Conservation (phyloP, 2,797 vertebrate species). For the Scarus forsteni region DNA sequence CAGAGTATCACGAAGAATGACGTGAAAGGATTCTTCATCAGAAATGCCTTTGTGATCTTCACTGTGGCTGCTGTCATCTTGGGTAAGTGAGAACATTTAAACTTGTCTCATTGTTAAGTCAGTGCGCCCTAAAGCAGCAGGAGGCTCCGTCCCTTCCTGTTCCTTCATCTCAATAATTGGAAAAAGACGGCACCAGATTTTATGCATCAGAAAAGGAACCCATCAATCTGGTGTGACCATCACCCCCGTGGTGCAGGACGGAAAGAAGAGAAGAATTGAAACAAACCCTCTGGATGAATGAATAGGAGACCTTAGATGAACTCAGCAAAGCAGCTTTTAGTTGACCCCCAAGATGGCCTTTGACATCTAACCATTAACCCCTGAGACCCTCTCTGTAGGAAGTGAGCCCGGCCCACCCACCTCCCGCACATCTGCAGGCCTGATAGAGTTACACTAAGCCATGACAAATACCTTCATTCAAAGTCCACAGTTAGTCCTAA, state of each 20-base stretch:
- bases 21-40: slow-evolving; percentile 88
- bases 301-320: slow-evolving; percentile 42
- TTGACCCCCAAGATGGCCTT: slow-evolving; percentile 55
- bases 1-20: slow-evolving; percentile 89
- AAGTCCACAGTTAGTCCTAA: no score
- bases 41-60: slow-evolving; percentile 94
- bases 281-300: slow-evolving; percentile 29
- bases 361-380: slow-evolving; percentile 68
- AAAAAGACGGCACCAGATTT: slow-evolving; percentile 21
- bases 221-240: slow-evolving; percentile 26
- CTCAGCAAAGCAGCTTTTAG: slow-evolving; percentile 25
- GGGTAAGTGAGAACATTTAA: slow-evolving; percentile 84
- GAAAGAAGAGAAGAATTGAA: slow-evolving; percentile 42
- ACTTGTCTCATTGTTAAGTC: background rate
- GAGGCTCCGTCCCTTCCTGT: background rate
- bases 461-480: slow-evolving; percentile 41
- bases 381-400: slow-evolving; percentile 52
- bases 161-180: background rate
- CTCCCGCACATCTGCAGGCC: slow-evolving; percentile 55
- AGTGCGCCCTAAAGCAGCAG: background rate
- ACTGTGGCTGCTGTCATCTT: slow-evolving; percentile 91
- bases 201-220: slow-evolving; percentile 14
- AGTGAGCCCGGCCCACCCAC: slow-evolving; percentile 55
- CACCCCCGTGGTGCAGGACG: background rate
- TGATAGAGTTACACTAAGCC: slow-evolving; percentile 56